Evolutionary conservation across 2,113 vertebrate genomes (phyloP), one percentile per base, ranked within the genome.

Genomic region (Mus pahari): DNA sequence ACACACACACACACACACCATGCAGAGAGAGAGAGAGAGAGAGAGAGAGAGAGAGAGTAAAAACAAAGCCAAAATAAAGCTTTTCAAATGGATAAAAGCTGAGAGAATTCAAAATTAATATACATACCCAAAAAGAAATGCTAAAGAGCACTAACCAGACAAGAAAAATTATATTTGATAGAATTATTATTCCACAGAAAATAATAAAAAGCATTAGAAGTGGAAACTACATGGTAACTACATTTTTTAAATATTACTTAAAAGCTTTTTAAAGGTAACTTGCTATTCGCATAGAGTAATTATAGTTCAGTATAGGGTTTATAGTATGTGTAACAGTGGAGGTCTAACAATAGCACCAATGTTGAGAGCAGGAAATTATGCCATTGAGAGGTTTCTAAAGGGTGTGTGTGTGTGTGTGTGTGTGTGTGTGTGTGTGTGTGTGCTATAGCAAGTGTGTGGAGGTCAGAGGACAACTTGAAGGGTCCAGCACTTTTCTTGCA

Each of bases 221-320:
- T 89, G 11, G 42, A 62, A 95, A 89, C 75, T 94, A 42, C 17
- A 68, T 82, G 31, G 60, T 42, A 90, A 88, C 66, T 53, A 53
- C 60, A 86, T 73, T 45, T 45, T 58, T 58, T 91, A 42, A 10
- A 53, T 58, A 75, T 88, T 88, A 71, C 45, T 87, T 92, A 75
- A 90, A 88, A 78, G 82, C 86, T 33, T 68, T 26, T 88, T 78
- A 79, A 92, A 55, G 50, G 87, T 90, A 82, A 83, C 58, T 90
- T 92, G 50, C 36, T 84, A 26, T 79, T 91, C 87, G 82, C 42
- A 90, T 42, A 36, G 89, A 81, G 45, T 74, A 97, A 83, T 90
- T 87, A 9, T 22, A 68, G 36, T 45, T 6, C 82, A 75, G 48
- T 20, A 3, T 91, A 28, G 16, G 13, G 58, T 55, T 71, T 92